A percentile compares a stretch with the other conserved stretches of the same genome.
Evolutionary conservation across 2,797 vertebrate species (phyloP).

Genomic region (Enteromius trimaculatus): DNA sequence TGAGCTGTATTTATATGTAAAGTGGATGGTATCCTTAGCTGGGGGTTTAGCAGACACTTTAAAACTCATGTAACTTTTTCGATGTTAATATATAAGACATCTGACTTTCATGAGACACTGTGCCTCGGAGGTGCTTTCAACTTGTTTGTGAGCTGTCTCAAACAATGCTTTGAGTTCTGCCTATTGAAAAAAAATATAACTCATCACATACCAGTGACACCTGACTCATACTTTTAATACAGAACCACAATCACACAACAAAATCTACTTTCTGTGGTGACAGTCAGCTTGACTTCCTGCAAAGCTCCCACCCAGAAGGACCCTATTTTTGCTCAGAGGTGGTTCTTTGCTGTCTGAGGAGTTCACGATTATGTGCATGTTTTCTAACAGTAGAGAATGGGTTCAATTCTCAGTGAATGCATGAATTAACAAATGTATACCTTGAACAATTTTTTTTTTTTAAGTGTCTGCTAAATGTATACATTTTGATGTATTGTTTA

Average conservation of each 20-base stretch:
- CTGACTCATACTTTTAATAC: not conserved
- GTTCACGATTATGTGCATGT: not conserved
- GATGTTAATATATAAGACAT: not conserved
- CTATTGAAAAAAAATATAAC: not conserved
- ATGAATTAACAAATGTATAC: not conserved
- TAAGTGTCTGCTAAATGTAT: too few relatives aligned
- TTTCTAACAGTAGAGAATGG: not conserved
- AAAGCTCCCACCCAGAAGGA: too few relatives aligned
- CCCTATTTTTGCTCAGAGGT: not conserved
- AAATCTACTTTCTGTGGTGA: not conserved
- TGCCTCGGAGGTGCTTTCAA: not conserved
- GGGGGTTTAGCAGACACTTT: conserved; percentile 43
- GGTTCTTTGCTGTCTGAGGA: not conserved
- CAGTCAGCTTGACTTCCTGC: not conserved
- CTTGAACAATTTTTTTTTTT: too few relatives aligned
- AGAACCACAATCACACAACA: not conserved
- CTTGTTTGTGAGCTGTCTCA: not conserved
- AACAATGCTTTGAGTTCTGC: not conserved
- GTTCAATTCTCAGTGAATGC: not conserved
- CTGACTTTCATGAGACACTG: not conserved
- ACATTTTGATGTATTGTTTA: too few relatives aligned
- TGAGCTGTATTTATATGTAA: conserved; percentile 48
- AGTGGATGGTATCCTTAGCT: conserved; percentile 37
- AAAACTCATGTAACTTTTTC: conserved; percentile 11
- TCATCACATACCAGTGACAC: not conserved